Base-by-base conservation (phyloP, 2,113 vertebrate genomes). In the Capreolus pygargus region DNA sequence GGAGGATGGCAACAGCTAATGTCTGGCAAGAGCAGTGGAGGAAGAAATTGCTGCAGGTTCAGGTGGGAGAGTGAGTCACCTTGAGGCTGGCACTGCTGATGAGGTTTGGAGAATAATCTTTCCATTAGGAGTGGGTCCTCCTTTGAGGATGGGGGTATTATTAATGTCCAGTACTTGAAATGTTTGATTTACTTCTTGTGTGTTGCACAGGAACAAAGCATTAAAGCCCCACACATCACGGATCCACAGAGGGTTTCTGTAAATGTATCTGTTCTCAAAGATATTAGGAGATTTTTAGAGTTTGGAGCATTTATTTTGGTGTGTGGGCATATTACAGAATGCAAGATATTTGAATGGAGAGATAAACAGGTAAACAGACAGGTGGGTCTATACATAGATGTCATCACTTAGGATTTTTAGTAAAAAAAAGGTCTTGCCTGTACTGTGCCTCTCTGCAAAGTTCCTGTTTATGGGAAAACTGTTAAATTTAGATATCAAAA, bases 21-120 rank as follows among this genome's bases (percentile, higher is more conserved):
- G 98, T 98, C 95, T 98, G 95, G 98, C 98, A 98, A 97, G 98
- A 98, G 98, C 98, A 98, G 97, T 97, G 97, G 98, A 98, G 98
- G 98, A 95, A 98, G 98, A 98, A 98, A 98, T 98, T 98, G 97
- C 97, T 95, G 92, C 93, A 93, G 88, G 98, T 98, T 98, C 97
- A 93, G 98, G 98, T 98, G 98, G 98, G 98, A 98, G 95, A 98
- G 86, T 85, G 94, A 98, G 98, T 98, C 98, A 98, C 98, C 98
- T 98, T 98, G 97, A 98, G 94, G 95, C 91, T 70, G 74, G 96
- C 98, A 93, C 61, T 70, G 95, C 86, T 97, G 97, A 98, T 98
- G 97, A 98, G 93, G 95, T 98, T 97, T 94, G 70, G 96, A 97
- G 93, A 98, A 97, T 98, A 97, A 98, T 98, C 95, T 97, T 97